Evolutionary conservation across 1,140 invertebrate genomes (phyloP).

Genomic region (Scaptomyza graminum): DNA sequence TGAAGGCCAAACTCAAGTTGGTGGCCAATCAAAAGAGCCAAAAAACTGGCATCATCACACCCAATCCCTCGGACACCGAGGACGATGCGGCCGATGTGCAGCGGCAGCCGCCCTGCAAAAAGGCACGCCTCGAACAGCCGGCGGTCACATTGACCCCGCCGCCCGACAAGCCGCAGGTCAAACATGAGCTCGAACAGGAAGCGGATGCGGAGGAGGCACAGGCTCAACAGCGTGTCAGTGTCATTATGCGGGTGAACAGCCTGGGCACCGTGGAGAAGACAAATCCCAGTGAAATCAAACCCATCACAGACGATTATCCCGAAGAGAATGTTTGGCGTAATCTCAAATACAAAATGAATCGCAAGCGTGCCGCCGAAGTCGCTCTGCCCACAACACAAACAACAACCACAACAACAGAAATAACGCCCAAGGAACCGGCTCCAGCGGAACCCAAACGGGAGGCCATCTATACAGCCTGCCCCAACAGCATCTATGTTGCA

Average conservation of each 20-base stretch:
- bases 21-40: conserved; percentile 61
- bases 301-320: conserved; percentile 78
- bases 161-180: conserved; percentile 54
- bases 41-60: conserved; percentile 75
- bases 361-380: conserved; percentile 69
- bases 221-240: conserved; percentile 85
- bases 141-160: conserved; percentile 61
- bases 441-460: conserved; percentile 11
- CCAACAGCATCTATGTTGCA: conserved; percentile 46
- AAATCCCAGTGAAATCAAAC: conserved; percentile 20
- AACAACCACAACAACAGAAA: conserved; percentile 5
- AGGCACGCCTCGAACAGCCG: conserved; percentile 72
- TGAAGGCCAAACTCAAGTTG: conserved; percentile 75
- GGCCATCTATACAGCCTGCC: not conserved
- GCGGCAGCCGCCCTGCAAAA: conserved; percentile 81
- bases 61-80: conserved; percentile 85
- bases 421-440: not conserved
- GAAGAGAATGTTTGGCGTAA: conserved; percentile 88
- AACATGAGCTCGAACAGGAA: conserved; percentile 38
- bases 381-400: conserved; percentile 39
- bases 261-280: conserved; percentile 85
- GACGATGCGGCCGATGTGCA: conserved; percentile 84
- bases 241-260: conserved; percentile 92
- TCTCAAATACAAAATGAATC: conserved; percentile 91
- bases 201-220: conserved; percentile 19